phyloP scores from a whole-genome alignment of 2,888 invertebrate genomes.

The Maniola hyperantus region DNA sequence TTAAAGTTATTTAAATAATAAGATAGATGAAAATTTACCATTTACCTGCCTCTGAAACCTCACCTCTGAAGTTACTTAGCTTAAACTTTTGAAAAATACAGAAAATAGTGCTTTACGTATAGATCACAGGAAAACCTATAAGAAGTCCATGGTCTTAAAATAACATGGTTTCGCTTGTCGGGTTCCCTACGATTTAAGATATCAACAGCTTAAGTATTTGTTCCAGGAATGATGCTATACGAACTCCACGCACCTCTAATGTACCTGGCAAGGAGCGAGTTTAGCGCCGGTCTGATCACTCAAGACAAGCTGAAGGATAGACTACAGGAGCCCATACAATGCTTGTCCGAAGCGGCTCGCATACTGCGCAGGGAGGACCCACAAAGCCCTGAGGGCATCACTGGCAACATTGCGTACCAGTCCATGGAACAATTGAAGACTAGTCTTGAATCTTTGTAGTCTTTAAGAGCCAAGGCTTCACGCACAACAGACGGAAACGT shows the following conservation, averaged over 20 bases:
- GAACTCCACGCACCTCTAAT: slow-evolving; percentile 91
- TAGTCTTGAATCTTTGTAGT: slow-evolving; percentile 63
- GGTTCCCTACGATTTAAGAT: not conserved
- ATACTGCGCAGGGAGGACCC: slow-evolving; percentile 87
- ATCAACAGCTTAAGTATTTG: not conserved
- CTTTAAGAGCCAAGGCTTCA: not conserved
- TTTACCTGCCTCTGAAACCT: too few species aligned
- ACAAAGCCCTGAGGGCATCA: slow-evolving; percentile 85
- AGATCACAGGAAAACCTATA: too few species aligned
- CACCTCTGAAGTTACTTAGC: too few species aligned
- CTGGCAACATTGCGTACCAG: slow-evolving; percentile 82
- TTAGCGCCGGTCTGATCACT: slow-evolving; percentile 81
- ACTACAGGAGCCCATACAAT: slow-evolving; percentile 84
- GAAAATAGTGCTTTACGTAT: too few species aligned
- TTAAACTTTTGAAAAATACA: too few species aligned
- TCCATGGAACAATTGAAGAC: slow-evolving; percentile 72
- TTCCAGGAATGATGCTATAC: slow-evolving; percentile 87
- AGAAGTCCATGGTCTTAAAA: too few species aligned
- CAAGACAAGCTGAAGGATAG: slow-evolving; percentile 83
- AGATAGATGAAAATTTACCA: too few species aligned
- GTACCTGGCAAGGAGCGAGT: slow-evolving; percentile 86
- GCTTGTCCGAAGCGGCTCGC: slow-evolving; percentile 84
- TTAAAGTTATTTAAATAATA: too few species aligned
- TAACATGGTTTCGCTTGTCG: too few species aligned
- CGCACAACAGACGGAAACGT: too few species aligned